phyloP scores from a whole-genome alignment of 1,140 invertebrate species.

The Himalopsyche phryganea region DNA sequence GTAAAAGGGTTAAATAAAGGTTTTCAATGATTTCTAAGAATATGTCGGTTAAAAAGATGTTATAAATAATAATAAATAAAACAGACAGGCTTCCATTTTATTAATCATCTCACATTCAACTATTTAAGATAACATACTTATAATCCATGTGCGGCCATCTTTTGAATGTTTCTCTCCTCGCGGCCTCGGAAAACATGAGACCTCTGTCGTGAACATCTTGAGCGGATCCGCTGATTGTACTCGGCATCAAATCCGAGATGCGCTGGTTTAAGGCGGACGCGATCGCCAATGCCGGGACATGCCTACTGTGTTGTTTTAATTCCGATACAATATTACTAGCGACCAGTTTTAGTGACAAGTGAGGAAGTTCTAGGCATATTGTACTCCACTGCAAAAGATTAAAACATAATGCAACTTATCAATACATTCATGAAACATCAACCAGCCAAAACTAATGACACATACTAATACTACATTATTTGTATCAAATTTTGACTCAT shows the following conservation, averaged over 20 bases:
- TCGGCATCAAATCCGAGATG: conserved; percentile 66
- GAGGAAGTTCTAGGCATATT: conserved; percentile 75
- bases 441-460: too few species aligned
- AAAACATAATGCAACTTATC: neutral
- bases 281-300: conserved; percentile 80
- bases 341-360: conserved; percentile 72
- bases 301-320: conserved; percentile 74
- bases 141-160: conserved; percentile 97
- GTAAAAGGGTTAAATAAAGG: neutral
- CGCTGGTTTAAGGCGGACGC: conserved; percentile 85
- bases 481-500: too few species aligned
- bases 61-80: too few species aligned
- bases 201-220: conserved; percentile 60
- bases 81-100: too few species aligned
- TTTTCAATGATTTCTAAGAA: too few species aligned
- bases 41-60: too few species aligned
- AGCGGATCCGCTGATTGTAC: conserved; percentile 36
- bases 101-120: too few species aligned
- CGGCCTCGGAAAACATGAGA: conserved; percentile 88
- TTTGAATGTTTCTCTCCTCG: conserved; percentile 82
- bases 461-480: too few species aligned
- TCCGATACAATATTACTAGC: conserved; percentile 75
- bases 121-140: conserved; percentile 72
- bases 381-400: conserved; percentile 79
- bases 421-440: neutral